Conservation (phyloP, 2,888 invertebrate genomes). For the Agonopterix heracliana region DNA sequence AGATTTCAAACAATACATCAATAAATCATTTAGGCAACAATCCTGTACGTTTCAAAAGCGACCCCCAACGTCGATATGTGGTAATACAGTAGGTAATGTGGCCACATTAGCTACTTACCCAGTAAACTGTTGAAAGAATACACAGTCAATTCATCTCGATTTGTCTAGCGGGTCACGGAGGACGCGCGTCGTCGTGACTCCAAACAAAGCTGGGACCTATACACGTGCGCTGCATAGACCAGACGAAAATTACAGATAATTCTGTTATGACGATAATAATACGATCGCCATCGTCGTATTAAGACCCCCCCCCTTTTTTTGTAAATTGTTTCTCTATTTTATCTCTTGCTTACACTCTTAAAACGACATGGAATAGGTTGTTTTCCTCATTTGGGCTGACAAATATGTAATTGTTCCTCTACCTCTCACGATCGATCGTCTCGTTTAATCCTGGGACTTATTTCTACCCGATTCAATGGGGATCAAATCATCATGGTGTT, state of each 20-base stretch:
- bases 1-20: too few species aligned
- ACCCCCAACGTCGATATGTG: constrained; percentile 5
- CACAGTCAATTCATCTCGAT: constrained; percentile 67
- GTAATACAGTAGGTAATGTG: neutral
- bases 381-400: too few species aligned
- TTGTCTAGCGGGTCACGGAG: constrained; percentile 65
- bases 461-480: too few species aligned
- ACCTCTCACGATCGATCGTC: too few species aligned
- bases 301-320: too few species aligned
- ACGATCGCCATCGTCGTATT: too few species aligned
- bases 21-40: neutral
- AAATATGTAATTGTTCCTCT: too few species aligned
- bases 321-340: too few species aligned
- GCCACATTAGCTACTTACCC: constrained; percentile 8
- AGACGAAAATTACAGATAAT: constrained; percentile 22
- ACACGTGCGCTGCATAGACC: constrained; percentile 31
- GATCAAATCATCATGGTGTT: too few species aligned
- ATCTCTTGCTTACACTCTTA: too few species aligned
- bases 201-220: constrained; percentile 8
- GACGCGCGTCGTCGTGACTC: constrained; percentile 52
- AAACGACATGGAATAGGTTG: too few species aligned
- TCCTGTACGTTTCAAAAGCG: constrained; percentile 3
- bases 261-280: neutral
- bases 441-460: too few species aligned
- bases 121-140: constrained; percentile 41